phyloP scores from a whole-genome alignment of 2,113 vertebrate genomes.

The Oreochromis niloticus region DNA sequence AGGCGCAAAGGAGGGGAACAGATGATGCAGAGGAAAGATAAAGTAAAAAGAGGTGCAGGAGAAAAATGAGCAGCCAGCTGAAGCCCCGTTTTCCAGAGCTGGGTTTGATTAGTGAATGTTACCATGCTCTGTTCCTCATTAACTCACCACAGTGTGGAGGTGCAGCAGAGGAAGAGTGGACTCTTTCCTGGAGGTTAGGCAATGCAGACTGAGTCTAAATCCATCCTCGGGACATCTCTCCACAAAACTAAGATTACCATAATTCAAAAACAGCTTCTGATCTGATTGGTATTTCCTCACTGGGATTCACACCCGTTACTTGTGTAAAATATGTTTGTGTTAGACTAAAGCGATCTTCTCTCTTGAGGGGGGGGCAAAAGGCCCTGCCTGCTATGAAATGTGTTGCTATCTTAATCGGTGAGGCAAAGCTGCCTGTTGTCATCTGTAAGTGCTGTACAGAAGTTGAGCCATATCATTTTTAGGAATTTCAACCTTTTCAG shows the following conservation, averaged over 20 bases:
- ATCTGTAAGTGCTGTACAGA: neutral
- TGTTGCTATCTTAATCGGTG: slow-evolving; percentile 5
- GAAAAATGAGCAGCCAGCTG: slow-evolving; percentile 51
- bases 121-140: slow-evolving; percentile 59
- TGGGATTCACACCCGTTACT: slow-evolving; percentile 11
- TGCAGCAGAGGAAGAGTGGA: neutral
- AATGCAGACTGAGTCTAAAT: neutral
- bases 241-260: slow-evolving; percentile 17
- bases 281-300: slow-evolving; percentile 13
- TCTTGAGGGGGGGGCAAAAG: neutral
- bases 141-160: slow-evolving; percentile 25
- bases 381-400: neutral
- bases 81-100: slow-evolving; percentile 58
- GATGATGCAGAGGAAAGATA: slow-evolving; percentile 48
- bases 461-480: neutral
- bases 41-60: slow-evolving; percentile 44
- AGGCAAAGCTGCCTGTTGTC: neutral
- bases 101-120: slow-evolving; percentile 62
- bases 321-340: slow-evolving; percentile 6
- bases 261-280: slow-evolving; percentile 44
- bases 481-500: neutral
- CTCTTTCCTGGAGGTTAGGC: neutral
- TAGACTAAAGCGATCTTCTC: slow-evolving; percentile 30
- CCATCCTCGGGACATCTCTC: neutral
- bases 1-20: slow-evolving; percentile 2